Evolutionary conservation across 2,888 invertebrate genomes (phyloP), one percentile per base, ranked within the genome.

Genomic region (Protophormia terraenovae): DNA sequence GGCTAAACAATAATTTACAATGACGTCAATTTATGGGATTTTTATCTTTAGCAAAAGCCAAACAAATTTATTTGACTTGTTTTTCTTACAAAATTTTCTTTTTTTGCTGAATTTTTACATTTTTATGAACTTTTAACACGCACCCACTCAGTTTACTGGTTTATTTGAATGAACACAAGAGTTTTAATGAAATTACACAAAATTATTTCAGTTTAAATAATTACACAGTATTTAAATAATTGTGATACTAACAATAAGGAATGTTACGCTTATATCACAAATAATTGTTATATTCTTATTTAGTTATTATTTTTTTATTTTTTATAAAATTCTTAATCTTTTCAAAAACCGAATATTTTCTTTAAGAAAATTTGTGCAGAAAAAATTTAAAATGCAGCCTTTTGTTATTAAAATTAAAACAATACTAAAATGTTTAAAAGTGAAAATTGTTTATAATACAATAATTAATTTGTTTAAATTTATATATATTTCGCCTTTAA

Each of bases 1-100:
- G 32, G 32, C 50, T 67, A 50, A 50, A 53, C 19, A 19, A 64
- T 73, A 72, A 35, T 58, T 16, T 41, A n/a, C 22, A 41, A 80
- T 84, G 84, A 84, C 84, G 84, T 84, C 84, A 81, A 53, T 72
- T 45, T 71, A 22, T 62, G 24, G 58, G n/a, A n/a, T n/a, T n/a
- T 58, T 76, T 84, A 76, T 79, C 58, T 62, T 41, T 8, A 41
- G 73, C 64, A 64, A 64, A 22, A 41, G 29, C n/a, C 16, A 41
- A 6, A n/a, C 1, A 41, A 0, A n/a, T 41, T n/a, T 1, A 55
- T 77, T 50, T 38, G 45, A 47, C 16, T 24, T 35, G n/a, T 45
- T 47, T 47, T 58, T 14, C 19, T 50, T 60, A 3, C n/a, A n/a
- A n/a, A n/a, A n/a, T 53, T 41, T 67, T 50, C n/a, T 24, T 53